A percentile compares a stretch with the other conserved stretches of the same genome.
phyloP scores from a whole-genome alignment of 2,113 vertebrate species.

The Procavia capensis region DNA sequence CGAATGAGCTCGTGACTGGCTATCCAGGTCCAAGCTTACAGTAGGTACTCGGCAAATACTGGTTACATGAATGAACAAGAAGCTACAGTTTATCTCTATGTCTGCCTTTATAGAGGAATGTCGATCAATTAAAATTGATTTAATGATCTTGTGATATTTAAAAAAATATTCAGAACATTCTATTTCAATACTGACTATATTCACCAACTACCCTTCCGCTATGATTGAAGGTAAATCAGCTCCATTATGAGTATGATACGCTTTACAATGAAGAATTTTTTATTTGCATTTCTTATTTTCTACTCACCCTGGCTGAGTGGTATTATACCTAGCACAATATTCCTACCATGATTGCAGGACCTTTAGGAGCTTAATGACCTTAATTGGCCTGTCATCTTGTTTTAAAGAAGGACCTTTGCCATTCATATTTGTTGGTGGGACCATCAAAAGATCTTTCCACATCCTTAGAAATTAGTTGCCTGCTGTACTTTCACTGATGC shows the following conservation, averaged over 20 bases:
- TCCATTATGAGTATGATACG: not conserved
- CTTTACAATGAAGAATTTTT: not conserved
- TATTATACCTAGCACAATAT: conserved; percentile 54
- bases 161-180: not conserved
- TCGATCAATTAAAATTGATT: not conserved
- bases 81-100: not conserved
- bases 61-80: not conserved
- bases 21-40: not conserved
- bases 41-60: conserved; percentile 7
- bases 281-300: conserved; percentile 13
- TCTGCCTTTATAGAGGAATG: not conserved
- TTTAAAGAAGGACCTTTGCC: conserved; percentile 58
- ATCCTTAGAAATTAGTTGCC: conserved; percentile 64
- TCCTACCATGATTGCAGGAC: not conserved
- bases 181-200: not conserved
- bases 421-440: not conserved
- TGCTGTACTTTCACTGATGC: conserved; percentile 69
- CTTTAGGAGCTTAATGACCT: conserved; percentile 4
- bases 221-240: not conserved
- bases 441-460: conserved; percentile 29
- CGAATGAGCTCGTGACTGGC: not conserved
- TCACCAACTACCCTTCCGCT: not conserved
- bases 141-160: not conserved
- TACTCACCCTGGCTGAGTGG: not conserved
- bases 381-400: conserved; percentile 44